Base-by-base conservation (phyloP, 2,113 vertebrate species). In the Laticauda laticaudata region DNA sequence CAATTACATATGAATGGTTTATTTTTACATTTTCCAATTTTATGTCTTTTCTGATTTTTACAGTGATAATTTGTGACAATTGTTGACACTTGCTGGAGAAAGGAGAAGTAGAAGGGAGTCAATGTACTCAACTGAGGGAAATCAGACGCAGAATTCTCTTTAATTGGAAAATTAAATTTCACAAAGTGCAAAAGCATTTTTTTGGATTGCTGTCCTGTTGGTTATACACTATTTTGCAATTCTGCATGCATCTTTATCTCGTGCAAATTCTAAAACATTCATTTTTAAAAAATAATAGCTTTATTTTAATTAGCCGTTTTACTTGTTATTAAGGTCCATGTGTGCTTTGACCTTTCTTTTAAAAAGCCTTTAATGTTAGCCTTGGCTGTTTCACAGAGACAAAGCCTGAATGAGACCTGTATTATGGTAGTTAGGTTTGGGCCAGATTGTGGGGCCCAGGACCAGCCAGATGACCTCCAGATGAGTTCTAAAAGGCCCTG, bases 261-360 rank as follows among this genome's bases (percentile, higher is more conserved):
- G 5, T 55, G 24, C 61, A 34, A 91, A 43, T 6, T 57, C 69
- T 53, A 91, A 91, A 91, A 15, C 59, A 23, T 92, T 34, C 53
- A 53, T 53, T 87, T n/a, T 10, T 2, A 59, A 53, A 15, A 43
- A 15, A 3, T 2, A n/a, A 86, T n/a, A 24, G 2, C 75, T 87
- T 59, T 57, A 56, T 57, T 93, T 89, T 92, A 91, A 94, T 93
- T 61, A 89, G 85, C 39, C 11, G 87, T 26, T 64, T 94, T 7
- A 34, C 75, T 86, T 92, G 59, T 34, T 51, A 61, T 90, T 90
- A 55, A 20, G 90, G 11, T 69, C 21, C 39, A 61, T 24, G 14
- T 24, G 53, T 88, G 2, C 24, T 69, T 90, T 90, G 69, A 51
- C 14, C 34, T 54, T 26, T 39, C 34, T 48, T 3, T 55, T 90